phyloP scores from a whole-genome alignment of 2,888 invertebrate species.

The Craniophora ligustri region DNA sequence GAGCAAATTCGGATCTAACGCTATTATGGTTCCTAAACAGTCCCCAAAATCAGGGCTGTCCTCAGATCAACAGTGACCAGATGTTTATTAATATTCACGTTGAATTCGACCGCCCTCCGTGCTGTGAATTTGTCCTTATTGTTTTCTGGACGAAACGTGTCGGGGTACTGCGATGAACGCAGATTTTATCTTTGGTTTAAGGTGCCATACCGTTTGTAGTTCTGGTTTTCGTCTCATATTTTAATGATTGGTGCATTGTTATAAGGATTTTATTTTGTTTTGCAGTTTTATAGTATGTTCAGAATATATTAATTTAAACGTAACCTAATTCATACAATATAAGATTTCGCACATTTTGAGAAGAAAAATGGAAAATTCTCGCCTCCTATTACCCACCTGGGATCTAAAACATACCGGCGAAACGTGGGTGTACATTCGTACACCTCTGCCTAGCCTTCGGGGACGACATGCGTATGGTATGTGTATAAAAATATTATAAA shows the following conservation, averaged over 20 bases:
- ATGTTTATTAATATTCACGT: slow-evolving; percentile 61
- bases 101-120: slow-evolving; percentile 29
- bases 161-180: slow-evolving; percentile 3
- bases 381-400: no score
- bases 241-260: not conserved
- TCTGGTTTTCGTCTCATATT: slow-evolving; percentile 1
- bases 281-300: not conserved
- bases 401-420: no score
- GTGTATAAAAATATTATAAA: no score
- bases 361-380: no score
- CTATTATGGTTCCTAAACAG: slow-evolving; percentile 2
- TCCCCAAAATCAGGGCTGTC: slow-evolving; percentile 40
- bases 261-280: not conserved
- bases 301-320: no score
- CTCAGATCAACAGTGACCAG: slow-evolving; percentile 46
- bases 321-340: no score
- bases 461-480: no score
- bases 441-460: no score
- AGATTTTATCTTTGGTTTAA: slow-evolving; percentile 17
- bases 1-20: slow-evolving; percentile 1
- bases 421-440: no score
- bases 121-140: slow-evolving; percentile 57
- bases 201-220: not conserved
- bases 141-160: slow-evolving; percentile 49
- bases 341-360: no score